These are phyloP conservation scores for Orussus abietinus DNA, from an alignment of 1,140 invertebrate genomes.

Conservation along the genomic window DNA sequence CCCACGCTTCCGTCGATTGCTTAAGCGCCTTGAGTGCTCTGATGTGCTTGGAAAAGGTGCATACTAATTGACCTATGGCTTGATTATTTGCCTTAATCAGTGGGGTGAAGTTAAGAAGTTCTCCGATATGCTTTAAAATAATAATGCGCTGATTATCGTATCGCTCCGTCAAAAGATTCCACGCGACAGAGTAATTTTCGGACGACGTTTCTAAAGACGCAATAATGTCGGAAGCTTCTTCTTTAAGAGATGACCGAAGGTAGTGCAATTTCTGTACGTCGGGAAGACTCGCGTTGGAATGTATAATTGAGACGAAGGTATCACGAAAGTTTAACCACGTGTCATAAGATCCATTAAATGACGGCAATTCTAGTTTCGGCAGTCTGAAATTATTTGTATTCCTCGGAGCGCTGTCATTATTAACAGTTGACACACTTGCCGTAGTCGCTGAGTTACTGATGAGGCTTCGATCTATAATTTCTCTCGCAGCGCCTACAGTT, in stretches of 20 bases:
- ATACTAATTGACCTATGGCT: no score
- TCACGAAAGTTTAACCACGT: not conserved
- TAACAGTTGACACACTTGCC: no score
- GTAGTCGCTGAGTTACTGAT: no score
- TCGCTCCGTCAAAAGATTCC: constrained; percentile 13
- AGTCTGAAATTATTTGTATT: not conserved
- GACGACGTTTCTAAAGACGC: constrained; percentile 11
- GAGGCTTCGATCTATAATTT: no score
- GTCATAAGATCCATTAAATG: not conserved
- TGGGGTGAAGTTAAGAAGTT: constrained; percentile 10
- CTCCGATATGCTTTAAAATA: constrained; percentile 12
- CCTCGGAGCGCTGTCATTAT: no score
- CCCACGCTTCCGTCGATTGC: constrained; percentile 16
- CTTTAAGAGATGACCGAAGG: not conserved
- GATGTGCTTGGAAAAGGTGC: constrained; percentile 14
- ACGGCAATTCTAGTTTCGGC: not conserved
- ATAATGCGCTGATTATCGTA: constrained; percentile 15
- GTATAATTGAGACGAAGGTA: not conserved
- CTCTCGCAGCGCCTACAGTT: no score
- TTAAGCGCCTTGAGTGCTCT: constrained; percentile 16
- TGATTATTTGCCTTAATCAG: constrained; percentile 3
- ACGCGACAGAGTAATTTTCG: constrained; percentile 15
- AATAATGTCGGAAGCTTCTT: constrained; percentile 33
- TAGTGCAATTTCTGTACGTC: not conserved
- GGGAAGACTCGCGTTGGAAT: not conserved